phyloP scores from a whole-genome alignment of 2,888 invertebrate genomes.

The Cryptocephalus primarius region DNA sequence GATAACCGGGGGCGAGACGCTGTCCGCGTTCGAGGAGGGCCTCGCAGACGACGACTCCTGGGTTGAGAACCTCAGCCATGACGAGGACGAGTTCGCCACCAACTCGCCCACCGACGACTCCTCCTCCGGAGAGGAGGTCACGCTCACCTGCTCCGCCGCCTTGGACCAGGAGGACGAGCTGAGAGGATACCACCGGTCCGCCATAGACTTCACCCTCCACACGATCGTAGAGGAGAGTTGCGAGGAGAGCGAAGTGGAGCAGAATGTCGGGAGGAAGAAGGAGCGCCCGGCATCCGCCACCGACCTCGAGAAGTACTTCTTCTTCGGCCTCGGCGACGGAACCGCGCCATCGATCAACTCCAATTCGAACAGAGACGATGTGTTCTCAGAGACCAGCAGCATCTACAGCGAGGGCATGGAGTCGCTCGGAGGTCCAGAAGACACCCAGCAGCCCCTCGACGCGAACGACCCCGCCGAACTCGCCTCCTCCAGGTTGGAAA shows the following conservation, averaged over 20 bases:
- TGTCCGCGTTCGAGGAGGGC: slow-evolving; percentile 72
- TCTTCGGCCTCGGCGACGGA: slow-evolving; percentile 68
- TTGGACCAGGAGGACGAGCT: slow-evolving; percentile 69
- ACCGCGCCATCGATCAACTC: slow-evolving; percentile 41
- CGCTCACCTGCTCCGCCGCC: slow-evolving; percentile 42
- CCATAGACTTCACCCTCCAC: slow-evolving; percentile 81
- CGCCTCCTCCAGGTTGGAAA: slow-evolving; percentile 76
- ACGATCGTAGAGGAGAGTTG: slow-evolving; percentile 92
- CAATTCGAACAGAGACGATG: slow-evolving; percentile 42
- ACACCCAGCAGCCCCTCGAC: slow-evolving; percentile 26
- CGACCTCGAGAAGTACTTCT: slow-evolving; percentile 84
- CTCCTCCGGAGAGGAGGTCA: slow-evolving; percentile 59
- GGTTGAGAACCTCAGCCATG: slow-evolving; percentile 80
- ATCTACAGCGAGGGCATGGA: slow-evolving; percentile 76
- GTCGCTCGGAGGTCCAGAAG: slow-evolving; percentile 51
- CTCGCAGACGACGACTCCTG: slow-evolving; percentile 84
- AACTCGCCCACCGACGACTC: slow-evolving; percentile 49
- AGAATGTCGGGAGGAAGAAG: slow-evolving; percentile 42
- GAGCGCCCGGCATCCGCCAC: slow-evolving; percentile 65
- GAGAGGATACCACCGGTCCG: slow-evolving; percentile 69
- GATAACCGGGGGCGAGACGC: slow-evolving; percentile 57
- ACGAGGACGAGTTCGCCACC: slow-evolving; percentile 47
- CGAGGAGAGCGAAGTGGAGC: slow-evolving; percentile 83
- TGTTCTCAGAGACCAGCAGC: slow-evolving; percentile 72
- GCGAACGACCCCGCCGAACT: slow-evolving; percentile 56